phyloP scores from a whole-genome alignment of 1,140 invertebrate genomes.

The Galleria mellonella region DNA sequence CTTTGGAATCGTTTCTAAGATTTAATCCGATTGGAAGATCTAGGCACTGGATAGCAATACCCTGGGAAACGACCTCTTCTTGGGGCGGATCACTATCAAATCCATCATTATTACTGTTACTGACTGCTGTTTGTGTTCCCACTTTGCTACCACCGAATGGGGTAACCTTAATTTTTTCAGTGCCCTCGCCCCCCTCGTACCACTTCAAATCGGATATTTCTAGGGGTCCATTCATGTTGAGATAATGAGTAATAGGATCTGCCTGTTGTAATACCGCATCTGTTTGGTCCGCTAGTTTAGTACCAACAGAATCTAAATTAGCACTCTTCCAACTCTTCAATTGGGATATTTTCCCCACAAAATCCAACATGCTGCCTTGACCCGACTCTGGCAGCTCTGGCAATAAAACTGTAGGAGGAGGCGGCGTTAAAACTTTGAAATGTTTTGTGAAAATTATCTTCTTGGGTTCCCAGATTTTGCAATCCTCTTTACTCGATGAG shows the following conservation, averaged over 20 bases:
- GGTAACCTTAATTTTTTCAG: conserved; percentile 49
- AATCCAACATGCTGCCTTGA: conserved; percentile 47
- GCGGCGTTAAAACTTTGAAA: conserved; percentile 50
- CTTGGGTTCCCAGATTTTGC: conserved; percentile 58
- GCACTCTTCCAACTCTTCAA: conserved; percentile 61
- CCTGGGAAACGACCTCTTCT: conserved; percentile 51
- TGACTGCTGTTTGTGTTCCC: conserved; percentile 45
- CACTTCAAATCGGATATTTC: conserved; percentile 64
- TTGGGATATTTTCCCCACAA: conserved; percentile 55
- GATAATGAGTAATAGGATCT: conserved; percentile 53
- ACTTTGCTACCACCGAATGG: conserved; percentile 45
- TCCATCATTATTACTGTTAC: conserved; percentile 47
- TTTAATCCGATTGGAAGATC: conserved; percentile 66
- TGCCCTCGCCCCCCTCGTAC: conserved; percentile 52
- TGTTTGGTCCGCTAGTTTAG: conserved; percentile 56
- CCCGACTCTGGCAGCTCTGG: conserved; percentile 50
- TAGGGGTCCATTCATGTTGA: conserved; percentile 59
- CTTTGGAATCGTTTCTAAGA: conserved; percentile 65
- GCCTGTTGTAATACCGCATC: conserved; percentile 41
- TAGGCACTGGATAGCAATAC: conserved; percentile 72
- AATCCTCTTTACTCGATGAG: conserved; percentile 65
- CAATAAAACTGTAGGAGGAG: conserved; percentile 42
- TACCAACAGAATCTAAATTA: conserved; percentile 50
- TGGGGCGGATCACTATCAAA: conserved; percentile 61
- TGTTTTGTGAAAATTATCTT: conserved; percentile 58